Percentiles rank a stretch among this genome's conserved stretches.
Evolutionary conservation across 2,113 vertebrate species (phyloP).

Genomic region (Psittacula cyanocephala): DNA sequence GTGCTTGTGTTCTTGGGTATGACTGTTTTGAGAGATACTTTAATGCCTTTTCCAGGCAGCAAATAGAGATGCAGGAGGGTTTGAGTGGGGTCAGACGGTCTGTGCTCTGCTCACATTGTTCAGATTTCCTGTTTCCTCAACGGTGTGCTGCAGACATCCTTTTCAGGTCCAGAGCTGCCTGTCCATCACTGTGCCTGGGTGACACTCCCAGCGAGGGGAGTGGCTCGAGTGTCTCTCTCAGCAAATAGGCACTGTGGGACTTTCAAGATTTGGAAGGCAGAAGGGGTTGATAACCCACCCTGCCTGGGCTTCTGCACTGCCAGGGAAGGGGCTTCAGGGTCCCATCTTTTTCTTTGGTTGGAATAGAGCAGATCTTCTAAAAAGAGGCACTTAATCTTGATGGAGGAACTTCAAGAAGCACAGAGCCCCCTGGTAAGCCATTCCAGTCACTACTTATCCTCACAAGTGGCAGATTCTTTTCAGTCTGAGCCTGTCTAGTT

Average conservation of each 20-base stretch:
- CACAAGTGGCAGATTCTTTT: not conserved
- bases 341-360: not conserved
- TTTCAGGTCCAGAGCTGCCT: not conserved
- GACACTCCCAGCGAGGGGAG: conserved; percentile 7
- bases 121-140: conserved; percentile 17
- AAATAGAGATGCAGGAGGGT: not conserved
- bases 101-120: not conserved
- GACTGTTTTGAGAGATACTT: not conserved
- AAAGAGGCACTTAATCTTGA: not conserved
- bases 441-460: not conserved
- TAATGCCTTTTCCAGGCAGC: not conserved
- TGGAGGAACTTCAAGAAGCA: not conserved
- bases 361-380: not conserved
- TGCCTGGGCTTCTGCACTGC: not conserved
- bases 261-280: not conserved
- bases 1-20: not conserved
- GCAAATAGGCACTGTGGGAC: not conserved
- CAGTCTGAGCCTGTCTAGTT: not conserved
- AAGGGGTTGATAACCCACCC: not conserved
- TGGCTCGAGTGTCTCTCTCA: not conserved
- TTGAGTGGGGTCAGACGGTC: not conserved
- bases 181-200: not conserved
- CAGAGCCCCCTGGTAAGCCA: not conserved
- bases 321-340: not conserved
- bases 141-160: not conserved